Evolutionary conservation across 2,797 vertebrate species (phyloP), one percentile per base, ranked within the genome.

Genomic region (Cetoscarus ocellatus): DNA sequence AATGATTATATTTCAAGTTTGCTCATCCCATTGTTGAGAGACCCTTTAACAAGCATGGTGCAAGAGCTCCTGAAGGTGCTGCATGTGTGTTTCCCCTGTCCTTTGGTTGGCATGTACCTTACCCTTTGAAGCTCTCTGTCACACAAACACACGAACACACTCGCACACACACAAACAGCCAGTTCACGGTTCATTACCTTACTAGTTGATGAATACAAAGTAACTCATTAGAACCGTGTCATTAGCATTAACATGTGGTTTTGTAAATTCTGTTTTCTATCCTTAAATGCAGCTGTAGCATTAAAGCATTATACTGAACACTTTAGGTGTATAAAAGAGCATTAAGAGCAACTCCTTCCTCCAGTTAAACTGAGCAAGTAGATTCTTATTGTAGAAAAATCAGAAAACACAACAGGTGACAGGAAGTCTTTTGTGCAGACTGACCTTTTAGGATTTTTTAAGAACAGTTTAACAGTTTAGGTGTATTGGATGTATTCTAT

Each of bases 1-100:
- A 66, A 19, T 6, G 45, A 56, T 74, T 55, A 64, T 79, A 65
- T 10, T 19, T 51, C 8, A 43, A 17, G 7, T 59, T 48, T 36
- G 8, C 42, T 39, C 7, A 6, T 67, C 34, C 2, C 62, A 17
- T 67, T 48, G 34, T 61, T 27, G 27, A 27, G 27, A 12, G 10
- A 53, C 9, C 11, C 52, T 39, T 27, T 84, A 85, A 87, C 80
- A 73, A 67, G 89, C 91, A 93, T 92, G 90, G 8, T 69, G 52
- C 51, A 19, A 52, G 17, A 17, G n/a, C 43, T 47, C 54, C 61
- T 66, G 44, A 36, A n/a, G 15, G 38, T 62, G 61, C 47, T 87
- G 92, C 88, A 92, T 91, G 91, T 85, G 60, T 87, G 43, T 75
- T 70, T 60, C 53, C 64, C 58, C 53, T 64, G 49, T 75, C 40